These are phyloP conservation scores for Spinibarbus caldwelli DNA, from an alignment of 2,797 vertebrate species.

Conservation along the genomic window DNA sequence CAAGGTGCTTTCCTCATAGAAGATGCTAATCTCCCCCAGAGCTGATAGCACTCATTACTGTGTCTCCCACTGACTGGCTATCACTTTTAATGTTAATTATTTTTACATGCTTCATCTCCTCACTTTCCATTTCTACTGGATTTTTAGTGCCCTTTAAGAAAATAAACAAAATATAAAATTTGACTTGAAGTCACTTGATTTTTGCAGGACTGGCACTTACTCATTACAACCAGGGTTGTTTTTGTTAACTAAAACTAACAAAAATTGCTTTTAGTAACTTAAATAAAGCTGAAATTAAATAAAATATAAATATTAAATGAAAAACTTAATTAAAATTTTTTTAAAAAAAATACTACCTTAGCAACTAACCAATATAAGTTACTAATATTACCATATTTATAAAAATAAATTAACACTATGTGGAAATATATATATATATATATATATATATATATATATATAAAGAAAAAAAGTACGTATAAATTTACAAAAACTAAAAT, in stretches of 20 bases:
- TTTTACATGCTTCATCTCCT: background rate
- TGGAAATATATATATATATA: no score
- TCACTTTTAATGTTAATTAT: background rate
- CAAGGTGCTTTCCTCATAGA: conserved; percentile 56
- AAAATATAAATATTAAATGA: no score
- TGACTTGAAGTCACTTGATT: background rate
- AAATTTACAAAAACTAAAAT: no score
- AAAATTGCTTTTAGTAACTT: no score
- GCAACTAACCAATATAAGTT: no score
- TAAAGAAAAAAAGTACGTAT: no score
- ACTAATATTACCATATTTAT: no score
- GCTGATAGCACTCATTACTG: conserved; percentile 4
- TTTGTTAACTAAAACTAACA: background rate
- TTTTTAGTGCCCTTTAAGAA: background rate
- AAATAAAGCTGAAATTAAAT: no score
- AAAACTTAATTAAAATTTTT: no score
- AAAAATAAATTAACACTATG: background rate
- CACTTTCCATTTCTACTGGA: background rate
- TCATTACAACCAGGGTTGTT: background rate
- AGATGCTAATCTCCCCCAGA: conserved; percentile 50
- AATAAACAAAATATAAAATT: background rate
- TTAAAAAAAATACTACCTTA: background rate
- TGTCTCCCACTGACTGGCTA: background rate
- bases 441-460: no score
- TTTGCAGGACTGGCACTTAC: background rate